A percentile compares a stretch with the other conserved stretches of the same genome.
Evolutionary conservation across 2,888 invertebrate genomes (phyloP).

Genomic region (Lycophotia porphyrea): DNA sequence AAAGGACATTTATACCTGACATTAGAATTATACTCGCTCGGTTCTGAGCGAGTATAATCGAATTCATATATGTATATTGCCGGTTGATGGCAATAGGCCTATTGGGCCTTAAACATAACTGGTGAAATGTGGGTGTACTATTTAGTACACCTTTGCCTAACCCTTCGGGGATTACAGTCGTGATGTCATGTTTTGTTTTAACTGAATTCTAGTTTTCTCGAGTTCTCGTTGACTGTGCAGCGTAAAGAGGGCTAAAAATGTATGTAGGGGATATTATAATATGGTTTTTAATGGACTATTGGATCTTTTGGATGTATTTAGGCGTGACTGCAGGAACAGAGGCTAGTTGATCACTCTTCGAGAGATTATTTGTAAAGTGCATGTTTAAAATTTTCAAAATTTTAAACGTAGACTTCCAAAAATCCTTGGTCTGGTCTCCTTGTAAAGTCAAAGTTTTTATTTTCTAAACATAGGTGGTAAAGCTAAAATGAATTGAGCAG

Average conservation of each 20-base stretch:
- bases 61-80: neutral
- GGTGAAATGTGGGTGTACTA: no score
- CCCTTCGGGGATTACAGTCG: neutral
- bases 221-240: slow-evolving; percentile 19
- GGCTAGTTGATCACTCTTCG: neutral
- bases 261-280: neutral
- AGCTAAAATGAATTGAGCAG: neutral
- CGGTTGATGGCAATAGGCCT: neutral
- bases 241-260: neutral
- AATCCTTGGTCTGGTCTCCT: neutral
- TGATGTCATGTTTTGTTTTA: neutral
- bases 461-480: no score
- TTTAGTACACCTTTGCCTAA: neutral
- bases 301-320: neutral
- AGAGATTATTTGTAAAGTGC: neutral
- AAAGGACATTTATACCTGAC: slow-evolving; percentile 48
- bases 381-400: neutral
- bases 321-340: neutral
- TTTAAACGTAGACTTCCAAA: neutral
- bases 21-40: no score
- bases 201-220: slow-evolving; percentile 7
- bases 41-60: slow-evolving; percentile 43
- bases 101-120: neutral
- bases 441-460: neutral
- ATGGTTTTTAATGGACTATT: neutral